phyloP scores from a whole-genome alignment of 2,797 vertebrate species.

The Cossypha polioptera region DNA sequence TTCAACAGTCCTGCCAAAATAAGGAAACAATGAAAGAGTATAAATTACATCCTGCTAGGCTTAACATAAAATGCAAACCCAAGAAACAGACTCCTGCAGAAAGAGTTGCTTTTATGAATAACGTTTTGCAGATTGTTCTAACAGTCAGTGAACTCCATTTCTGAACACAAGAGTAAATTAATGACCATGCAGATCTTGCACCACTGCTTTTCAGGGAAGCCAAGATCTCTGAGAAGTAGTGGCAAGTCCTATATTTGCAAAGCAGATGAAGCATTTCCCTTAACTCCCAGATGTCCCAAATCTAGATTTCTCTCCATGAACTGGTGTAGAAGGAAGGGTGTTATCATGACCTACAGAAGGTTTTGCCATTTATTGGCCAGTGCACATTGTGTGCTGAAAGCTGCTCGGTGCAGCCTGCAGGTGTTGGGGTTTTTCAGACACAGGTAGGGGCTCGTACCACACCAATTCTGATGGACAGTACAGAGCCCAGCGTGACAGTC shows the following conservation, averaged over 20 bases:
- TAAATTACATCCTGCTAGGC: not conserved
- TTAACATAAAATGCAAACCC: not conserved
- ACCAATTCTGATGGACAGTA: not conserved
- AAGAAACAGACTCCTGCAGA: not conserved
- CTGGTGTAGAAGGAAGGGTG: not conserved
- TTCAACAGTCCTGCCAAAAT: not conserved
- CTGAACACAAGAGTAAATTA: not conserved
- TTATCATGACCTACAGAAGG: not conserved
- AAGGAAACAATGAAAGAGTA: not conserved
- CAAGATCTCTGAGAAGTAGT: not conserved
- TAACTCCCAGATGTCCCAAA: not conserved
- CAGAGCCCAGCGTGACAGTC: accelerated
- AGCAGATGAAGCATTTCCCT: not conserved
- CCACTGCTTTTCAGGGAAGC: not conserved
- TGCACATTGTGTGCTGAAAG: not conserved
- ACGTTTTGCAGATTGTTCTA: not conserved
- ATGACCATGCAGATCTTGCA: not conserved
- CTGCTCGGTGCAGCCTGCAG: not conserved
- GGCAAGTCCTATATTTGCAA: not conserved
- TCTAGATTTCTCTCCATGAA: not conserved
- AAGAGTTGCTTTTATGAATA: not conserved
- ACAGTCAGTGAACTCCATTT: not conserved
- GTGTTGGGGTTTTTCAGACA: not conserved
- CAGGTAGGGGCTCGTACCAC: accelerated
- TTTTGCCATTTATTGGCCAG: not conserved